phyloP scores from a whole-genome alignment of 2,113 vertebrate genomes.

The Lathamus discolor region DNA sequence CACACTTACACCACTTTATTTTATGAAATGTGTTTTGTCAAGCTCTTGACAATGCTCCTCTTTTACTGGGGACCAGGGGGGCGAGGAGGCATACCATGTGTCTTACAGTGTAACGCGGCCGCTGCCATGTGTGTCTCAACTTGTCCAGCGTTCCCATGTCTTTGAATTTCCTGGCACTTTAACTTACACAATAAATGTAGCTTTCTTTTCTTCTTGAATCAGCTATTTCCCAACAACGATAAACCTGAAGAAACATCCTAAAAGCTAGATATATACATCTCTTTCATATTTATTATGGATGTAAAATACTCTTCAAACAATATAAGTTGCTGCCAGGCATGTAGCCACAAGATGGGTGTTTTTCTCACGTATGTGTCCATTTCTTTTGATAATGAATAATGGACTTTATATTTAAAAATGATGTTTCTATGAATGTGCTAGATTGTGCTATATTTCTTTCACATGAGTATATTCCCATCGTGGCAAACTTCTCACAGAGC shows the following conservation, averaged over 20 bases:
- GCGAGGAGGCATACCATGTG: neutral
- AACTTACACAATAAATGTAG: neutral
- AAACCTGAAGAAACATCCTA: conserved; percentile 50
- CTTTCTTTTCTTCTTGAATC: conserved; percentile 22
- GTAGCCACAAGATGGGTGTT: conserved; percentile 14
- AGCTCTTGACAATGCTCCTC: neutral
- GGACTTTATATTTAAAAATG: conserved; percentile 64
- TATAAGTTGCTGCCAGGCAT: conserved; percentile 30
- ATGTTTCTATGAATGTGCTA: conserved; percentile 61
- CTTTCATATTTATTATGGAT: conserved; percentile 33
- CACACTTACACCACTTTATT: neutral
- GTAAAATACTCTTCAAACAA: conserved; percentile 41
- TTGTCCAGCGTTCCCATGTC: neutral
- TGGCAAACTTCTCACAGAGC: conserved; percentile 55
- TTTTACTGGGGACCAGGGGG: neutral
- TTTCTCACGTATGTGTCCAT: conserved; percentile 52
- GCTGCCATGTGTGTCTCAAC: neutral
- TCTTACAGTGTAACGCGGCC: neutral
- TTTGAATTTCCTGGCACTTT: conserved; percentile 23
- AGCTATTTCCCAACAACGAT: neutral
- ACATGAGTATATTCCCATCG: conserved; percentile 53
- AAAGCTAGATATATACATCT: conserved; percentile 31
- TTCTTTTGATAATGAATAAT: conserved; percentile 71
- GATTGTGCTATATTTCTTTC: conserved; percentile 69
- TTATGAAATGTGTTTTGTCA: neutral